Percentiles rank a stretch among this genome's conserved stretches.
These are phyloP conservation scores for Choristoneura fumiferana DNA, from an alignment of 1,140 invertebrate species.

Conservation along the genomic window DNA sequence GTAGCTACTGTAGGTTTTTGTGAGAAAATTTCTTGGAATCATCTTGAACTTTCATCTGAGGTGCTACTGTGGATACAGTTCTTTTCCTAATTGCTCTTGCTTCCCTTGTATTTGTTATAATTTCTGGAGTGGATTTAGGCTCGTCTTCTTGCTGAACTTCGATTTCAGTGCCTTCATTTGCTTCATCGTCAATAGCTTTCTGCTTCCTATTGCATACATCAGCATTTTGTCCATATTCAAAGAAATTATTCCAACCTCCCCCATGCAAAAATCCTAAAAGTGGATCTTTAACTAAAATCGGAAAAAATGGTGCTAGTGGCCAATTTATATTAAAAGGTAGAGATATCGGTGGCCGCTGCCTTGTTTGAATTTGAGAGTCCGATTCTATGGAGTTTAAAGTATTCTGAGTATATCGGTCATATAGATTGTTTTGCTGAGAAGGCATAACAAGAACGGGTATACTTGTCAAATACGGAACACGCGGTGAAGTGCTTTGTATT, in stretches of 20 bases:
- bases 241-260: constrained; percentile 74
- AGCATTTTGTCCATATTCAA: constrained; percentile 80
- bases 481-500: constrained; percentile 22
- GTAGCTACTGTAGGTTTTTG: constrained; percentile 37
- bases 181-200: constrained; percentile 36
- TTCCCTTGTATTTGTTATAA: constrained; percentile 38
- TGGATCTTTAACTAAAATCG: constrained; percentile 79
- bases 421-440: constrained; percentile 28
- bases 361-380: constrained; percentile 37
- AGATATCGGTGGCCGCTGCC: constrained; percentile 39
- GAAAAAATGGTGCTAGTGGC: constrained; percentile 77
- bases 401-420: constrained; percentile 27
- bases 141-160: constrained; percentile 24
- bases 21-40: constrained; percentile 30
- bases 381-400: constrained; percentile 22
- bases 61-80: constrained; percentile 33
- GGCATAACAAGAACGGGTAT: constrained; percentile 57
- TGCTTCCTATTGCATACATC: constrained; percentile 72
- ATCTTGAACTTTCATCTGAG: constrained; percentile 30
- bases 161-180: constrained; percentile 25
- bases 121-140: constrained; percentile 16
- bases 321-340: constrained; percentile 57
- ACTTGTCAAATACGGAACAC: constrained; percentile 49
- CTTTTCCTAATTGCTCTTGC: constrained; percentile 51
- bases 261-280: constrained; percentile 69